phyloP scores from a whole-genome alignment of 2,113 vertebrate genomes.

The Hemichromis elongatus region DNA sequence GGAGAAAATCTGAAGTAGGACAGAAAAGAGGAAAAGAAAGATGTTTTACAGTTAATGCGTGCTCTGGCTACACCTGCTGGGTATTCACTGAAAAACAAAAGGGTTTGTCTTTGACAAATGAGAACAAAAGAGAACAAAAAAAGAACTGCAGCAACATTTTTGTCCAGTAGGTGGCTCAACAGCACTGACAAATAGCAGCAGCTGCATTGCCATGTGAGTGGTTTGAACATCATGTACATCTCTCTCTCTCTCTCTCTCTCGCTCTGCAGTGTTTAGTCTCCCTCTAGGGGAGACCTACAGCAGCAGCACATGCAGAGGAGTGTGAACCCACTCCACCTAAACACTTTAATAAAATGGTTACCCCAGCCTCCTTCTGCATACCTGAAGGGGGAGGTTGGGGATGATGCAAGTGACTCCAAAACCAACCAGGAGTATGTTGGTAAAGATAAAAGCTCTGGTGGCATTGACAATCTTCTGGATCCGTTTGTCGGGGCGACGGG shows the following conservation, averaged over 20 bases:
- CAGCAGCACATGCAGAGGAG: not conserved
- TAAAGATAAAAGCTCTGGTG: conserved; percentile 92
- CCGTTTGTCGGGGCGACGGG: conserved; percentile 80
- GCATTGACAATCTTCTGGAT: conserved; percentile 93
- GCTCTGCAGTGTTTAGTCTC: conserved; percentile 16
- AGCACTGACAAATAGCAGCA: conserved; percentile 27
- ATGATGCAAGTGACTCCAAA: conserved; percentile 90
- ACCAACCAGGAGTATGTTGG: conserved; percentile 89
- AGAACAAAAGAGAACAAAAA: not conserved
- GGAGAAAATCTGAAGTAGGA: conserved; percentile 83
- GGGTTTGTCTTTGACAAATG: conserved; percentile 8
- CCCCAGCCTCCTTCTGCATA: conserved; percentile 31
- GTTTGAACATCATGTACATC: not conserved
- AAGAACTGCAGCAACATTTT: not conserved
- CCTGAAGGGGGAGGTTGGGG: conserved; percentile 86
- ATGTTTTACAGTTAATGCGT: not conserved
- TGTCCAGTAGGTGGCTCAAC: conserved; percentile 53
- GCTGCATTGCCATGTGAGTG: conserved; percentile 60
- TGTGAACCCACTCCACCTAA: not conserved
- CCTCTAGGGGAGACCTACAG: not conserved
- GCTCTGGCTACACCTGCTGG: not conserved
- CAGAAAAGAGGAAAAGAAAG: not conserved
- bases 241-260: not conserved
- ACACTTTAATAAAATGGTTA: not conserved
- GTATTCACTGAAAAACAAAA: not conserved